These are phyloP conservation scores for Otus sunia DNA, from an alignment of 2,113 vertebrate species.

Conservation along the genomic window DNA sequence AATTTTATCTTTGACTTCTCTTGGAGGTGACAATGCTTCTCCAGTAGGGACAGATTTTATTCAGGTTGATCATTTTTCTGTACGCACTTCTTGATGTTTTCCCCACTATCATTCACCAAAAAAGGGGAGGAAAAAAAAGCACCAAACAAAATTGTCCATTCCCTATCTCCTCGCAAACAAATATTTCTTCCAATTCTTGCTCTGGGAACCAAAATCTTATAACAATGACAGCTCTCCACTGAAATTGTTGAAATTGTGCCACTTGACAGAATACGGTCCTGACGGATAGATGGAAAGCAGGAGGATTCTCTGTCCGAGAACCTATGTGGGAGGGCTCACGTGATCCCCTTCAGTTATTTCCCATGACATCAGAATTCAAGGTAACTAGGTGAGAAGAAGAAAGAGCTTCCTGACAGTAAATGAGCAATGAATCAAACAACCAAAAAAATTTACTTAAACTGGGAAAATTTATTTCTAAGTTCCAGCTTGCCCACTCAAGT, in stretches of 20 bases:
- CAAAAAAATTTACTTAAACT: neutral
- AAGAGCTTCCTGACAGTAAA: neutral
- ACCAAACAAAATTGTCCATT: neutral
- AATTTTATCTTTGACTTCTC: neutral
- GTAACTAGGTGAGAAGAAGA: neutral
- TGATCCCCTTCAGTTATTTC: neutral
- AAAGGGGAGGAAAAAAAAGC: neutral
- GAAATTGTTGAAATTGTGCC: neutral
- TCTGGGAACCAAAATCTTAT: neutral
- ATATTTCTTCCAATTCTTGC: neutral
- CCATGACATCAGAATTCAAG: neutral
- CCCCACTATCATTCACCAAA: neutral
- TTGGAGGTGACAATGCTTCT: neutral
- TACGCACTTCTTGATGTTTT: neutral
- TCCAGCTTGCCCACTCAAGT: neutral
- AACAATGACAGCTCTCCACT: neutral
- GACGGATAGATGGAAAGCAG: neutral
- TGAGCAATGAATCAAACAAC: neutral
- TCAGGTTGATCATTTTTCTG: neutral
- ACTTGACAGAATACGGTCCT: neutral
- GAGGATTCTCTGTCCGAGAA: fast-evolving
- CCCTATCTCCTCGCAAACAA: neutral
- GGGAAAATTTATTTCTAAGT: neutral
- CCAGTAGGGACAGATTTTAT: neutral
- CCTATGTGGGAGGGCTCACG: neutral